These are phyloP conservation scores for Sebastes itinus DNA, from an alignment of 2,797 vertebrate genomes.

Conservation along the genomic window DNA sequence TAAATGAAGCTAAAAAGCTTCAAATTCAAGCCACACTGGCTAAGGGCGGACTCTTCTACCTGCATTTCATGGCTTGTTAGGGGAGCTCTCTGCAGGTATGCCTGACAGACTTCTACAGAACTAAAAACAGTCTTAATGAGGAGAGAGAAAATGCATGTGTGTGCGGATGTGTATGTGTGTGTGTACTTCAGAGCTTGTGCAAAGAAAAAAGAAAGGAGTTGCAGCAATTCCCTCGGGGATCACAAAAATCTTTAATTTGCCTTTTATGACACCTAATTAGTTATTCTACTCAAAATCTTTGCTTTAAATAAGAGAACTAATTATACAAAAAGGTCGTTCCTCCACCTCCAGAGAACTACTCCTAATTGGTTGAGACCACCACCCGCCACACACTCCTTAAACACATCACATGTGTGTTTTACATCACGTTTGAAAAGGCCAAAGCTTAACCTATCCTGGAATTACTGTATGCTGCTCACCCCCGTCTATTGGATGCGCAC, in stretches of 20 bases:
- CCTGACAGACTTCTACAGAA: slow-evolving; percentile 86
- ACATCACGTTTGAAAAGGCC: slow-evolving; percentile 77
- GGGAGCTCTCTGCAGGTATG: slow-evolving; percentile 84
- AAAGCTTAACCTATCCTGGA: slow-evolving; percentile 71
- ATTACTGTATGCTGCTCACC: slow-evolving; percentile 29
- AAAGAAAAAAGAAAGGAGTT: slow-evolving; percentile 74
- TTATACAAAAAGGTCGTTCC: slow-evolving; percentile 92
- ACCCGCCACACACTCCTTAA: slow-evolving; percentile 66
- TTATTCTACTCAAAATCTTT: slow-evolving; percentile 93
- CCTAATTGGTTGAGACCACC: slow-evolving; percentile 90
- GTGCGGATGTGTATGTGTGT: slow-evolving; percentile 51
- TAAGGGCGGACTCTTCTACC: slow-evolving; percentile 84
- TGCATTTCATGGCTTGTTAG: slow-evolving; percentile 90
- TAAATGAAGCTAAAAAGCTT: slow-evolving; percentile 86
- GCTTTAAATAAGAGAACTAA: slow-evolving; percentile 96
- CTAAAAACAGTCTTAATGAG: slow-evolving; percentile 92
- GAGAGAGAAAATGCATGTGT: slow-evolving; percentile 70
- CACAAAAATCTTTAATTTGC: slow-evolving; percentile 93
- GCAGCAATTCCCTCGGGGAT: slow-evolving; percentile 84
- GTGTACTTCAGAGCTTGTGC: slow-evolving; percentile 50
- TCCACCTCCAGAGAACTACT: slow-evolving; percentile 85
- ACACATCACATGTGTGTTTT: slow-evolving; percentile 76
- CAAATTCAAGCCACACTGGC: slow-evolving; percentile 79
- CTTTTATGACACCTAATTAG: slow-evolving; percentile 96
- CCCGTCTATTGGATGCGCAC: slow-evolving; percentile 26